Percentiles rank a stretch among this genome's conserved stretches.
phyloP scores from a whole-genome alignment of 30 jellyfish, hydroid and myxozoan genomes.

The Hydra vulgaris region DNA sequence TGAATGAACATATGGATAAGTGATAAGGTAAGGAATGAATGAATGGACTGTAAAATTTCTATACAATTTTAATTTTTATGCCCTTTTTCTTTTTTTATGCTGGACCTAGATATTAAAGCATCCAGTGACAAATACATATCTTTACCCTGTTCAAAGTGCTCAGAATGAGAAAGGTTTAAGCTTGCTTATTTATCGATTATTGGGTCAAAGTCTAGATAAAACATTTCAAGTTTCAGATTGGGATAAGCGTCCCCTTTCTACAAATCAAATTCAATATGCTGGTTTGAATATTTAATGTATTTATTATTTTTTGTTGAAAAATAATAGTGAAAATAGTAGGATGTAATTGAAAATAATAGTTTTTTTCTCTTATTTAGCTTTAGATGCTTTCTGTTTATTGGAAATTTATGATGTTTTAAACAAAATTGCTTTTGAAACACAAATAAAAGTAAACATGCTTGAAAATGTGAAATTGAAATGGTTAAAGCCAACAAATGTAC shows the following conservation, averaged over 20 bases:
- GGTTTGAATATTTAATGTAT: constrained; percentile 48
- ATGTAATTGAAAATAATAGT: too few relatives aligned
- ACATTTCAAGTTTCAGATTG: constrained; percentile 89
- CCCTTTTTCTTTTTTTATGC: too few relatives aligned
- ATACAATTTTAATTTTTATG: too few relatives aligned
- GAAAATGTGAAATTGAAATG: constrained; percentile 33
- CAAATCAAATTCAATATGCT: constrained; percentile 62
- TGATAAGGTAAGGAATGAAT: not conserved
- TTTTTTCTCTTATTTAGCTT: too few relatives aligned
- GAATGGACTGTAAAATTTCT: too few relatives aligned
- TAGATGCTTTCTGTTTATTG: constrained; percentile 76
- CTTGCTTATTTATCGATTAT: constrained; percentile 56
- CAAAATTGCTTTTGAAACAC: constrained; percentile 31
- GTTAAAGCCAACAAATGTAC: constrained; percentile 17
- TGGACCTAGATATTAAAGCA: constrained; percentile 14
- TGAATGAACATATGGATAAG: too few relatives aligned
- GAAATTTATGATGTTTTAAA: constrained; percentile 55
- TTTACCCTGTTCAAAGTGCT: not conserved
- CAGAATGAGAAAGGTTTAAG: constrained; percentile 44
- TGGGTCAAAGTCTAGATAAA: constrained; percentile 82
- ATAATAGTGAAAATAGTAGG: too few relatives aligned
- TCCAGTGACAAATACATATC: not conserved
- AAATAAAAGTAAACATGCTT: constrained; percentile 32
- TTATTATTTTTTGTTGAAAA: too few relatives aligned
- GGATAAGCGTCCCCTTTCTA: constrained; percentile 89